Base-by-base conservation (phyloP, 2,888 invertebrate species). In the Dimorphilus gyrociliatus region DNA sequence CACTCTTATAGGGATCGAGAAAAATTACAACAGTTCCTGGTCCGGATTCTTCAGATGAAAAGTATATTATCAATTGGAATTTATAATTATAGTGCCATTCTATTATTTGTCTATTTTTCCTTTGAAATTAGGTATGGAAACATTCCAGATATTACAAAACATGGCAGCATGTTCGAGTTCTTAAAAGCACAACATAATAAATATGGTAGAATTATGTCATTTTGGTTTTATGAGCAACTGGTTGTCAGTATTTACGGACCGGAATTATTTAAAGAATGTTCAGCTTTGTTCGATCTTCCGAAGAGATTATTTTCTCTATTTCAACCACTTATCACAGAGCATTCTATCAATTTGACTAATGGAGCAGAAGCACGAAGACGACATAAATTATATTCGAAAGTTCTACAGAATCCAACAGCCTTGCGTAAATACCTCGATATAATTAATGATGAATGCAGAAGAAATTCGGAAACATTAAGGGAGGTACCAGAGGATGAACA, bases 41-140 rank as follows among this genome's bases (percentile, higher is more conserved):
- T n/a, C 39, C 55, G 18, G 54, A 59, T 30, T 56, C 60, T 3
- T 46, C 56, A n/a, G 51, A 56, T 23, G 45, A 49, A 30, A 47
- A 53, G 61, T 61, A 46, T 47, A 52, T 49, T 12, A 30, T 12
- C n/a, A n/a, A n/a, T n/a, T n/a, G n/a, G n/a, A n/a, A n/a, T n/a
- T n/a, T n/a, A n/a, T n/a, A n/a, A n/a, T n/a, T n/a, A n/a, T n/a
- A n/a, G n/a, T n/a, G n/a, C n/a, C n/a, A n/a, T n/a, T n/a, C n/a
- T n/a, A n/a, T n/a, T n/a, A n/a, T n/a, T n/a, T n/a, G n/a, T n/a
- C n/a, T n/a, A n/a, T n/a, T n/a, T n/a, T n/a, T n/a, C n/a, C n/a
- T n/a, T n/a, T n/a, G n/a, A n/a, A n/a, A n/a, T 14, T 39, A 64
- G 63, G 38, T 57, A 60, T 42, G 64, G 64, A 4, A 64, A 64